phyloP scores from a whole-genome alignment of 2,113 vertebrate genomes.

The Halcyon senegalensis region DNA sequence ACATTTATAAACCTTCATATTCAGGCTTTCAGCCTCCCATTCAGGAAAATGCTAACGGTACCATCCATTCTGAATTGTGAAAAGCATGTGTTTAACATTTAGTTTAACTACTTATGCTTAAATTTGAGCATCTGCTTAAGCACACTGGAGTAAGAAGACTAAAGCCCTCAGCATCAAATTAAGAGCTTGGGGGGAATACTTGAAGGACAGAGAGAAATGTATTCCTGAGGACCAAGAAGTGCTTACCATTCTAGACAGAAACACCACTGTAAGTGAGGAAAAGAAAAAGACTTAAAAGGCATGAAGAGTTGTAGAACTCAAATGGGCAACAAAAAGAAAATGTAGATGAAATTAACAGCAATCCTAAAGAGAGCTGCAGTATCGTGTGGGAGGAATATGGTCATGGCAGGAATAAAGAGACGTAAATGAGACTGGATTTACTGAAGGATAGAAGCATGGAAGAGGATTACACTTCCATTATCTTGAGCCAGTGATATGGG shows the following conservation, averaged over 20 bases:
- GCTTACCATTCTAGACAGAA: neutral
- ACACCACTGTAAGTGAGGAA: neutral
- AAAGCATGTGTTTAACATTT: neutral
- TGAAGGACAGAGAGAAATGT: neutral
- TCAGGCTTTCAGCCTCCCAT: neutral
- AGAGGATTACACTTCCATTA: neutral
- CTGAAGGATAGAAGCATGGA: neutral
- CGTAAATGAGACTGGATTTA: neutral
- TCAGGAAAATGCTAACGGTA: neutral
- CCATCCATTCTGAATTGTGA: neutral
- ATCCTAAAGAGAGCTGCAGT: neutral
- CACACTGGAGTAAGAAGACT: neutral
- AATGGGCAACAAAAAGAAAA: neutral
- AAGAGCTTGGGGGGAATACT: neutral
- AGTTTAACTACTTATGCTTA: neutral
- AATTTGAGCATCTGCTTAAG: neutral
- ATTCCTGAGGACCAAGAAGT: neutral
- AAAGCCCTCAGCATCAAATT: neutral
- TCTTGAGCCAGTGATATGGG: accelerated
- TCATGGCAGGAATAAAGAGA: neutral
- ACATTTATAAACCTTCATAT: neutral
- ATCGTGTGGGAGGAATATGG: neutral
- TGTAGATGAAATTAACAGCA: neutral
- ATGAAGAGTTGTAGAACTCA: neutral
- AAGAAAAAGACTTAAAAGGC: neutral